These are phyloP conservation scores for Galaxea fascicularis DNA, from an alignment of 92 coral and sea anemone genomes.

Conservation along the genomic window DNA sequence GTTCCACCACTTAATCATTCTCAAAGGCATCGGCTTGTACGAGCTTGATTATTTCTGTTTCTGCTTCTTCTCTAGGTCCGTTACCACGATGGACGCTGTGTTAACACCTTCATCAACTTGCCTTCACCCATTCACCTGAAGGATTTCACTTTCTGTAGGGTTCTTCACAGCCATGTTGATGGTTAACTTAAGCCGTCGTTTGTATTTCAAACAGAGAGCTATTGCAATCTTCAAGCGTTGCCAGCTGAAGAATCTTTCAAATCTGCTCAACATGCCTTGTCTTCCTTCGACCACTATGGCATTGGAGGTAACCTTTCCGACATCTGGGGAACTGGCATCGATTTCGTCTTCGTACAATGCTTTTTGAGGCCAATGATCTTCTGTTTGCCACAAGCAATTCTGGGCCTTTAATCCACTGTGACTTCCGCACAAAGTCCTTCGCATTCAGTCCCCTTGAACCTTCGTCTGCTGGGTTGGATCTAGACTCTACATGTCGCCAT, in stretches of 20 bases:
- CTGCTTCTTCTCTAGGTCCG: slow-evolving; percentile 57
- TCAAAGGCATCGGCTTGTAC: slow-evolving; percentile 39
- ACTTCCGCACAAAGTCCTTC: slow-evolving; percentile 33
- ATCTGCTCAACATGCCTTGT: slow-evolving; percentile 5
- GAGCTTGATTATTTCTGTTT: slow-evolving; percentile 38
- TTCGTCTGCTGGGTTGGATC: slow-evolving; percentile 61
- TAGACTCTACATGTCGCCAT: slow-evolving; percentile 49
- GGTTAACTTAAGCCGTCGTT: slow-evolving; percentile 2
- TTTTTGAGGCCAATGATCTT: slow-evolving; percentile 34
- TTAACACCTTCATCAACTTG: background rate
- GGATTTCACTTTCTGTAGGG: background rate
- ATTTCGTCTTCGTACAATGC: slow-evolving; percentile 16
- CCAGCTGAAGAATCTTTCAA: slow-evolving; percentile 52
- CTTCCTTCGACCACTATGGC: slow-evolving; percentile 2
- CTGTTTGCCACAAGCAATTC: slow-evolving; percentile 37
- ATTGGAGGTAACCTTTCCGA: slow-evolving; percentile 26
- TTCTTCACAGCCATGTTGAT: background rate
- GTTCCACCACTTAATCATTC: too few species aligned
- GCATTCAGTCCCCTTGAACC: slow-evolving; percentile 55
- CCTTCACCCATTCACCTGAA: background rate
- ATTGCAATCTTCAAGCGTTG: slow-evolving; percentile 32
- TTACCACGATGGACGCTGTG: slow-evolving; percentile 22
- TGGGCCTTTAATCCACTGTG: slow-evolving; percentile 37
- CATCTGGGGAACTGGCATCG: slow-evolving; percentile 4
- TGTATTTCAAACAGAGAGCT: slow-evolving; percentile 24